Percentiles rank a stretch among this genome's conserved stretches.
Evolutionary conservation across 2,113 vertebrate genomes (phyloP).

Genomic region (Phocoena phocoena): DNA sequence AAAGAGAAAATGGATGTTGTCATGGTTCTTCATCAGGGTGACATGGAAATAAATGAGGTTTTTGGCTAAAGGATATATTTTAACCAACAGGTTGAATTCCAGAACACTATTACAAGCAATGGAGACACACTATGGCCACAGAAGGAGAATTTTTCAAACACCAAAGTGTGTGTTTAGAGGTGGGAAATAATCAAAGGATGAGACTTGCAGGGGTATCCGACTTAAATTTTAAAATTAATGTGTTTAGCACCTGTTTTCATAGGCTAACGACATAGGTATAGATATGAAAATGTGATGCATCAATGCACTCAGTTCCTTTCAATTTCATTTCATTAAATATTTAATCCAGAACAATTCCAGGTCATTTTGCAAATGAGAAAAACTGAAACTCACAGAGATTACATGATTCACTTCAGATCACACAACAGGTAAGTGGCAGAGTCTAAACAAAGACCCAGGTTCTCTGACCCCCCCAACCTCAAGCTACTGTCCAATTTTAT

Average conservation of each 20-base stretch:
- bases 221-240: background rate
- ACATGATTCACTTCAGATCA: background rate
- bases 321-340: conserved; percentile 2
- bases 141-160: background rate
- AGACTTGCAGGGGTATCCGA: background rate
- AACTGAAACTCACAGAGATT: background rate
- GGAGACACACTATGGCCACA: background rate
- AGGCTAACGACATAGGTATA: background rate
- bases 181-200: background rate
- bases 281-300: background rate
- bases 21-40: background rate
- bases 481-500: background rate
- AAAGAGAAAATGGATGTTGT: background rate
- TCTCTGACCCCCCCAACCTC: background rate
- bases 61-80: background rate
- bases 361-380: conserved; percentile 16
- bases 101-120: background rate
- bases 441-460: background rate
- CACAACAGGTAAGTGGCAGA: background rate
- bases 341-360: background rate
- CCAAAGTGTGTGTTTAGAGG: background rate
- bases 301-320: background rate
- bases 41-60: background rate
- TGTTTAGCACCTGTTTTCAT: background rate
- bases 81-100: background rate